Conservation (phyloP, 2,797 vertebrate species). For the Poliocrania exsul region DNA sequence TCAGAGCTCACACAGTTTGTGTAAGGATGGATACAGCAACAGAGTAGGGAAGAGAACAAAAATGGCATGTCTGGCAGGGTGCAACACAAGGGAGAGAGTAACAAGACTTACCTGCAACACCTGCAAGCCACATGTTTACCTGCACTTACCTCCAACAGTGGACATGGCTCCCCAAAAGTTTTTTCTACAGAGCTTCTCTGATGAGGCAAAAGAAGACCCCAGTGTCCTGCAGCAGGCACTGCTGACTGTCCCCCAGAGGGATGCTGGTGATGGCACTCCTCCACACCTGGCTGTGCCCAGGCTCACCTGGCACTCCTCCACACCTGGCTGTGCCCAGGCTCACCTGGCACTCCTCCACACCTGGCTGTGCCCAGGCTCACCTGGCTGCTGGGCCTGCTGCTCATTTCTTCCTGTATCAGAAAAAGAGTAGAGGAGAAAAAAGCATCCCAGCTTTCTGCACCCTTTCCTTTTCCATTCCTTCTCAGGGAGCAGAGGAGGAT, state of each 20-base stretch:
- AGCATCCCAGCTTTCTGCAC: not conserved
- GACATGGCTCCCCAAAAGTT: not conserved
- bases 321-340: not conserved
- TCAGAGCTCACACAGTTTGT: not conserved
- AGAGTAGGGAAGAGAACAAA: not conserved
- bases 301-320: not conserved
- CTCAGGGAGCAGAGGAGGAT: not conserved
- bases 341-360: not conserved
- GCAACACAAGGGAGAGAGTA: accelerated
- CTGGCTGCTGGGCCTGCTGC: not conserved
- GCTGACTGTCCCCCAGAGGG: not conserved
- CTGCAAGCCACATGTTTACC: not conserved
- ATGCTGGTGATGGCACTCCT: not conserved
- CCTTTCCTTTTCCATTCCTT: not conserved
- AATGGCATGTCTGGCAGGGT: accelerated
- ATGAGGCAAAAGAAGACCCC: not conserved
- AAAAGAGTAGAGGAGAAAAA: not conserved
- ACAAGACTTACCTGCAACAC: not conserved
- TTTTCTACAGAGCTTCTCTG: not conserved
- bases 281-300: not conserved
- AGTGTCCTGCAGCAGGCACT: not conserved
- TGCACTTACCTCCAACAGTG: not conserved
- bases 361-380: not conserved
- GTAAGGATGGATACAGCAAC: no score
- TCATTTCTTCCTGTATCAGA: not conserved